Base-by-base conservation (phyloP, 2,113 vertebrate species). In the Oncorhynchus nerka region DNA sequence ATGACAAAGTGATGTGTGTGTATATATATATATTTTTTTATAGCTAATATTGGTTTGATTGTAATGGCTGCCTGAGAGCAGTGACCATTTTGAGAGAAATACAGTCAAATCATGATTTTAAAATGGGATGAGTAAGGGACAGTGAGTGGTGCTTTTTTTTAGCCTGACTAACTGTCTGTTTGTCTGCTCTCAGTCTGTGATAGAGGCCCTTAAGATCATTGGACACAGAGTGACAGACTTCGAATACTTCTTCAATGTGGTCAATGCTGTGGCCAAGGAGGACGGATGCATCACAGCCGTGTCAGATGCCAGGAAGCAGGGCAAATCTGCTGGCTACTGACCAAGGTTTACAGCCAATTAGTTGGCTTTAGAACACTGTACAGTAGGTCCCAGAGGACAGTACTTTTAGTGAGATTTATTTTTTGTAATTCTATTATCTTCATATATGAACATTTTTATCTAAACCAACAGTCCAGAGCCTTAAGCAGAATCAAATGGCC, bases 231-330 rank as follows among this genome's bases (percentile, higher is more conserved):
- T 77, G 15, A 5, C 3, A 1, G 0, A 64, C 0, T 1, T 0
- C 4, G 0, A 0, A 0, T 12, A 68, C 6, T 80, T 85, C 80
- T n/a, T 96, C 19, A 97, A 97, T 8, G 95, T 96, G 24, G 97
- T 98, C 32, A 98, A 97, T 62, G 97, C 90, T 0, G 84, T 97
- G 84, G 92, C 91, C 51, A 93, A 89, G 87, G 94, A 97, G 19
- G 84, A 90, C 1, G 72, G 83, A 66, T 98, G 97, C 87, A 92
- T 98, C 77, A 88, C 77, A 0, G 96, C 95, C 0, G 91, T 88
- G 8, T 96, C 97, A 0, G 97, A 99, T 57, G 4, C 0, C 0
- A 94, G 97, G 86, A 99, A 99, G 87, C 0, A 11, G 0, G 97
- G 95, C 6, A 72, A 83, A 45, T 86, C 96, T 0, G 90, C 95